Evolutionary conservation across 2,113 vertebrate species (phyloP).

Genomic region (Mormyrus iriodes): DNA sequence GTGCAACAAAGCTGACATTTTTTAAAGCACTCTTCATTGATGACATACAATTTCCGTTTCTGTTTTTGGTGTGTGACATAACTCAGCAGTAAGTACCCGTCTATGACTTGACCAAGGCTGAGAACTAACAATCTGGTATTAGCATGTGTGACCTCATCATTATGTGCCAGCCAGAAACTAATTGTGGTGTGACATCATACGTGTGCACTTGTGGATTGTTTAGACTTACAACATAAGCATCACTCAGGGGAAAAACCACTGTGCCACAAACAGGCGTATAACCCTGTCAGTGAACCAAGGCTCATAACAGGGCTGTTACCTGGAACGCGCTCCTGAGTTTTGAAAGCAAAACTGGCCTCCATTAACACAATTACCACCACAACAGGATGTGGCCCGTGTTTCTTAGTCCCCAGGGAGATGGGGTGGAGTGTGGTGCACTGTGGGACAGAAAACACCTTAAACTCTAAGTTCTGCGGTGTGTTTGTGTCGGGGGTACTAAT

Average conservation of each 20-base stretch:
- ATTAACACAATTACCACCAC: not conserved
- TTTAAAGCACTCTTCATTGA: not conserved
- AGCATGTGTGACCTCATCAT: not conserved
- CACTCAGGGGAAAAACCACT: not conserved
- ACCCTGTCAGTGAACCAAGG: too few relatives aligned
- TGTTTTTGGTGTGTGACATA: not conserved
- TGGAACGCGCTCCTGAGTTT: not conserved
- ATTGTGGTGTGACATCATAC: not conserved
- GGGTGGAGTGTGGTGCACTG: not conserved
- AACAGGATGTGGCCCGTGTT: not conserved
- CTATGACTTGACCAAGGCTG: not conserved
- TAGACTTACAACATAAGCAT: not conserved
- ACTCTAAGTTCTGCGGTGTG: not conserved
- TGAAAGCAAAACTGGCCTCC: not conserved
- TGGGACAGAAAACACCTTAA: not conserved
- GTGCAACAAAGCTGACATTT: not conserved
- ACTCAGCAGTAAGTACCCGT: not conserved
- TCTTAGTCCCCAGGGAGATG: not conserved
- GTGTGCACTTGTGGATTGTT: not conserved
- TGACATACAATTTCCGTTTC: not conserved
- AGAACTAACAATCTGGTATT: not conserved
- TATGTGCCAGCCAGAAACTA: not conserved
- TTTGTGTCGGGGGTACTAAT: not conserved
- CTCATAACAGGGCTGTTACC: too few relatives aligned
- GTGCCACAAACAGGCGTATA: not conserved